These are phyloP conservation scores for Tridacna crocea DNA, from an alignment of 2,888 invertebrate species.

Conservation along the genomic window DNA sequence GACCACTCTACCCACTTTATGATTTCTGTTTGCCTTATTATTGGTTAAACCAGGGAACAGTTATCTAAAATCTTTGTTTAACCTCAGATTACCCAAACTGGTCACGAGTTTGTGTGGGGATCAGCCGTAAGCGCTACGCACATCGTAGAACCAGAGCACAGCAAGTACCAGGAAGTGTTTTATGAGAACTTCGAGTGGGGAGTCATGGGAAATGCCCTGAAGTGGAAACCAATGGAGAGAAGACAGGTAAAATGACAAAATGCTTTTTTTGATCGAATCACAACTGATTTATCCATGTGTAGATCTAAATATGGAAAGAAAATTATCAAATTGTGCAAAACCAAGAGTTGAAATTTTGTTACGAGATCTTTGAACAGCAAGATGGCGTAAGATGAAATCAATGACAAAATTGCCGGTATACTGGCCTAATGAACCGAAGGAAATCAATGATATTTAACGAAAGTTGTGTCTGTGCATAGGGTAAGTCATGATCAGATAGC, in stretches of 20 bases:
- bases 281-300: neutral
- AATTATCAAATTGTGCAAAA: neutral
- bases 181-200: conserved; percentile 40
- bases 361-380: too few relatives aligned
- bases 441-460: too few relatives aligned
- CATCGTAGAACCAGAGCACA: conserved; percentile 9
- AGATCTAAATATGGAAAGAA: neutral
- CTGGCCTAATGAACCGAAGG: too few relatives aligned
- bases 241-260: conserved; percentile 9
- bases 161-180: conserved; percentile 32
- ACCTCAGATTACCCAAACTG: conserved; percentile 16
- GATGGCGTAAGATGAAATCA: too few relatives aligned
- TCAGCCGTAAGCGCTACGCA: conserved; percentile 8
- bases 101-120: conserved; percentile 22
- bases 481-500: too few relatives aligned
- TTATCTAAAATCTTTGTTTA: neutral
- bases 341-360: too few relatives aligned
- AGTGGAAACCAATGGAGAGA: conserved; percentile 31
- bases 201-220: conserved; percentile 27
- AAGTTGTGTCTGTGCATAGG: too few relatives aligned
- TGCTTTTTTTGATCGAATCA: neutral
- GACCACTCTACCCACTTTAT: too few relatives aligned
- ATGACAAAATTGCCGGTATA: too few relatives aligned
- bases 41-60: too few relatives aligned
- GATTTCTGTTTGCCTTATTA: too few relatives aligned